A percentile compares a stretch with the other conserved stretches of the same genome.
Conservation (phyloP, 2,797 vertebrate species). For the Sebastolobus alascanus region DNA sequence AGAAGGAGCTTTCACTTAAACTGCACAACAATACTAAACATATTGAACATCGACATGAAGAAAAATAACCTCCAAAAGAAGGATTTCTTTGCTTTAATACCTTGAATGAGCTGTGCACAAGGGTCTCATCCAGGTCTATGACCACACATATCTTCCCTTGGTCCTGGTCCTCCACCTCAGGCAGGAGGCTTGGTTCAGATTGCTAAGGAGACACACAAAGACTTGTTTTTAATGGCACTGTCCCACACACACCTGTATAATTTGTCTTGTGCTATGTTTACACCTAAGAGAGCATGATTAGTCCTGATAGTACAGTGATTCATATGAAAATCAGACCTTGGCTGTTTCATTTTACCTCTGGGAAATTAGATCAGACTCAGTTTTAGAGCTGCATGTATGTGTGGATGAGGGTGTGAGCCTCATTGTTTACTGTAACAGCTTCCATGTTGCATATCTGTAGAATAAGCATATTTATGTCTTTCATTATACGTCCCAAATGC, state of each 20-base stretch:
- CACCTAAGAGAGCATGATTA: not conserved
- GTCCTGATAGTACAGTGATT: conserved; percentile 4
- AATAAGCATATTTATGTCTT: conserved; percentile 18
- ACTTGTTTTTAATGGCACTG: not conserved
- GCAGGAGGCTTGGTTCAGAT: conserved; percentile 87
- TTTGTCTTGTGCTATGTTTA: not conserved
- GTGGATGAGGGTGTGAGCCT: not conserved
- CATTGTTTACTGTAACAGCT: conserved; percentile 16
- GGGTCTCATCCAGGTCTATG: conserved; percentile 92
- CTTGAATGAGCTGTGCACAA: conserved; percentile 93
- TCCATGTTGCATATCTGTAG: conserved; percentile 17
- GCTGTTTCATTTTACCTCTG: conserved; percentile 25
- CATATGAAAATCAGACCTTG: not conserved
- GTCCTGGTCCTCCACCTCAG: conserved; percentile 88
- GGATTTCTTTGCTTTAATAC: conserved; percentile 67
- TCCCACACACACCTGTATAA: not conserved
- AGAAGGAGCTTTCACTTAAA: not conserved
- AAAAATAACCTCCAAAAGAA: not conserved
- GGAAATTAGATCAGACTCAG: conserved; percentile 40
- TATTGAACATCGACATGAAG: not conserved
- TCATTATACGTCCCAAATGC: conserved; percentile 12
- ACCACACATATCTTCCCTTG: conserved; percentile 91
- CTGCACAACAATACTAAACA: not conserved
- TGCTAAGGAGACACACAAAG: conserved; percentile 76
- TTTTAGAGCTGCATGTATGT: not conserved